phyloP scores from a whole-genome alignment of 1,140 invertebrate genomes.

The Meteorus sp. region DNA sequence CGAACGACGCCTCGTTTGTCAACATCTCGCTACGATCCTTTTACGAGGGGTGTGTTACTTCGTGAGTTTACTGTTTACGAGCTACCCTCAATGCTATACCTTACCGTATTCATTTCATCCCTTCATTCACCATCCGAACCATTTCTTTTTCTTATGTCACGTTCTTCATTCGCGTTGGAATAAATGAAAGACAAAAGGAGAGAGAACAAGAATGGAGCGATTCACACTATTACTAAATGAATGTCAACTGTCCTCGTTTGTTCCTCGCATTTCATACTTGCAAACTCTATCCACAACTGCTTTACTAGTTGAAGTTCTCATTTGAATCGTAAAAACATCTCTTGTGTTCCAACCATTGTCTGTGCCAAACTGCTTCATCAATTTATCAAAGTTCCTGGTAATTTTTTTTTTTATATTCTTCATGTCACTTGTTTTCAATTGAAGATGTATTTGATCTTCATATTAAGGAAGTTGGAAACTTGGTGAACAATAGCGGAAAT shows the following conservation, averaged over 20 bases:
- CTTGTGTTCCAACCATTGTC: not conserved
- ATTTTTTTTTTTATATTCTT: no score
- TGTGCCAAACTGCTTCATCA: not conserved
- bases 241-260: not conserved
- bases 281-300: not conserved
- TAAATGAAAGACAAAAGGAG: no score
- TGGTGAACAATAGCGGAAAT: no score
- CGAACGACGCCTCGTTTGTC: constrained; percentile 28
- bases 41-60: constrained; percentile 20
- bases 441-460: no score
- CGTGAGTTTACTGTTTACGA: constrained; percentile 2
- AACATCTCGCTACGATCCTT: constrained; percentile 22
- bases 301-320: not conserved
- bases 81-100: not conserved
- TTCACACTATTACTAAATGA: not conserved
- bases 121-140: not conserved
- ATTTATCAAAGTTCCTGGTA: not conserved
- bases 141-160: no score
- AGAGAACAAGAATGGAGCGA: no score
- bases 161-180: no score
- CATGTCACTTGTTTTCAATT: no score
- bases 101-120: not conserved
- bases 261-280: not conserved
- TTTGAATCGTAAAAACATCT: not conserved
- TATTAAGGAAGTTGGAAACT: no score